These are phyloP conservation scores for Cosmopolites sordidus DNA, from an alignment of 2,888 invertebrate genomes.

Conservation along the genomic window DNA sequence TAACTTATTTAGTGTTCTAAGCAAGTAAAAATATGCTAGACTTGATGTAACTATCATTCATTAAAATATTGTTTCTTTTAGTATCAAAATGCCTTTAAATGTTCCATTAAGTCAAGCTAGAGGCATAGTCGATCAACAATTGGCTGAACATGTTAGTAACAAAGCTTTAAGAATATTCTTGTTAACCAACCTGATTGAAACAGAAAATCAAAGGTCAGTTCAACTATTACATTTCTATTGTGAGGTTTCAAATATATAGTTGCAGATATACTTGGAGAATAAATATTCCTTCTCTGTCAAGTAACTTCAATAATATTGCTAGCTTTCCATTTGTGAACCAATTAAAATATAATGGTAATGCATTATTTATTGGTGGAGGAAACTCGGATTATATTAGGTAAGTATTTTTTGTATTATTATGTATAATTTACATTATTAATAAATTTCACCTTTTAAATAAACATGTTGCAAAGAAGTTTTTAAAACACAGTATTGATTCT, in stretches of 20 bases:
- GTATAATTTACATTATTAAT: too few relatives aligned
- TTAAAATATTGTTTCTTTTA: conserved; percentile 5
- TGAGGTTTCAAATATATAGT: too few relatives aligned
- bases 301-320: conserved; percentile 62
- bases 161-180: conserved; percentile 70
- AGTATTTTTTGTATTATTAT: conserved; percentile 33
- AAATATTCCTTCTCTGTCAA: conserved; percentile 69
- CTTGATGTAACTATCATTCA: too few relatives aligned
- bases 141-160: conserved; percentile 57
- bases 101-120: conserved; percentile 67
- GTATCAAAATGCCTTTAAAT: conserved; percentile 36
- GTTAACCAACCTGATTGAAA: conserved; percentile 72
- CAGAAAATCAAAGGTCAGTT: conserved; percentile 39
- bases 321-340: conserved; percentile 56
- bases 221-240: conserved; percentile 1
- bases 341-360: conserved; percentile 55
- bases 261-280: conserved; percentile 68
- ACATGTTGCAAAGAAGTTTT: too few relatives aligned
- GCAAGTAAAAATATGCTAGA: conserved; percentile 38
- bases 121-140: conserved; percentile 60
- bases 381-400: conserved; percentile 79
- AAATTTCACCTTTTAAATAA: too few relatives aligned
- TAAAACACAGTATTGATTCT: too few relatives aligned
- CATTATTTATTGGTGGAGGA: conserved; percentile 79
- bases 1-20: conserved; percentile 64